Conservation (phyloP, 2,888 invertebrate genomes). For the Erebia ligea region DNA sequence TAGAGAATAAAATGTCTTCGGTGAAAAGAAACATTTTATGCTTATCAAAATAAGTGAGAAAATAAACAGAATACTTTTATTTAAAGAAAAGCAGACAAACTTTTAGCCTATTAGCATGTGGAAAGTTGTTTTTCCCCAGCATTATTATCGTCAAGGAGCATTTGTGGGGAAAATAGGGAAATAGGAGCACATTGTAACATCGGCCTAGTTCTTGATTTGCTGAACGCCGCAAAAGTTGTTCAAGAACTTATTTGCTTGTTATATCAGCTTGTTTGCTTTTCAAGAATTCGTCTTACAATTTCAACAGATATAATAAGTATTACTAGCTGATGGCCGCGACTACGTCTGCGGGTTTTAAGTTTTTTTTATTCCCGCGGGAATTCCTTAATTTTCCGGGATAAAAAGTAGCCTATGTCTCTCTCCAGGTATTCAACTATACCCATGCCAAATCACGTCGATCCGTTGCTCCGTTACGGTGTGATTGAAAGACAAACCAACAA, state of each 20-base stretch:
- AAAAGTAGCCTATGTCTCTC: too few species aligned
- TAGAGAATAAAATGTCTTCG: too few species aligned
- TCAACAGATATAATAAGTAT: too few species aligned
- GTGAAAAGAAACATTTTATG: too few species aligned
- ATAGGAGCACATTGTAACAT: conserved; percentile 5
- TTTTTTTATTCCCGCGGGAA: too few species aligned
- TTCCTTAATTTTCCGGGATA: too few species aligned
- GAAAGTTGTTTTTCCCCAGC: conserved; percentile 7
- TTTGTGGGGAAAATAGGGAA: neutral
- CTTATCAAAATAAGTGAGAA: neutral
- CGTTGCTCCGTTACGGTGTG: too few species aligned
- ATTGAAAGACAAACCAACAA: too few species aligned
- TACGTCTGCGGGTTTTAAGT: too few species aligned
- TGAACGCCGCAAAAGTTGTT: neutral
- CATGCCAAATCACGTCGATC: too few species aligned
- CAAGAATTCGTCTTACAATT: neutral
- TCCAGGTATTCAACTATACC: too few species aligned
- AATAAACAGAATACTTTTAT: conserved; percentile 5
- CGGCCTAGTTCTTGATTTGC: conserved; percentile 7
- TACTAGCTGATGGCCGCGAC: too few species aligned
- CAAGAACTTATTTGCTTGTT: conserved; percentile 8
- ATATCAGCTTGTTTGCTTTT: neutral
- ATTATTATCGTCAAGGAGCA: conserved; percentile 9
- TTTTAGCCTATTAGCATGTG: conserved; percentile 14
- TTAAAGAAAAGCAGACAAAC: conserved; percentile 1